These are phyloP conservation scores for Buathra laborator DNA, from an alignment of 2,888 invertebrate species.

Conservation along the genomic window DNA sequence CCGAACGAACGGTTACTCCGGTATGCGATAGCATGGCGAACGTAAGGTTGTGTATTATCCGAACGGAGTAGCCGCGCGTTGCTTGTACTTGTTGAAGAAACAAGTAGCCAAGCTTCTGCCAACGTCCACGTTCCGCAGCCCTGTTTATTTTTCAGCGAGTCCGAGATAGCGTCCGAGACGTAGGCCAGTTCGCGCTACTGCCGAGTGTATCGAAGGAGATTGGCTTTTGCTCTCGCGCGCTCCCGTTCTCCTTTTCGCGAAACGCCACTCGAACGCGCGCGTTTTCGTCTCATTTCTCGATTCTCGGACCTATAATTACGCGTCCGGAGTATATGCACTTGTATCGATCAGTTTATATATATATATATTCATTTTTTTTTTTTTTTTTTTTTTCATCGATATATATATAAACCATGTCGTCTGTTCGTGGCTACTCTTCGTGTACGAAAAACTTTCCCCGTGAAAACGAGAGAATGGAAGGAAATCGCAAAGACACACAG, in stretches of 20 bases:
- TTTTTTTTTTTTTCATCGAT: background rate
- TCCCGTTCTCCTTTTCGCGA: slow-evolving; percentile 53
- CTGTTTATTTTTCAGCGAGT: slow-evolving; percentile 53
- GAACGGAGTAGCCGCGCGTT: background rate
- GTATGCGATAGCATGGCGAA: background rate
- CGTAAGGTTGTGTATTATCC: slow-evolving; percentile 32
- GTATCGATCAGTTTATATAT: slow-evolving; percentile 8
- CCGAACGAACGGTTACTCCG: background rate
- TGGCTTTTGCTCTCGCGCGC: background rate
- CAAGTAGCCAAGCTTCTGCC: slow-evolving; percentile 24
- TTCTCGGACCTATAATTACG: slow-evolving; percentile 66
- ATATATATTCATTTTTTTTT: no score
- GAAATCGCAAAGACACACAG: slow-evolving; percentile 51
- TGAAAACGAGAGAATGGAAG: slow-evolving; percentile 56
- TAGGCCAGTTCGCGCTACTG: slow-evolving; percentile 50
- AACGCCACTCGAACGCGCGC: slow-evolving; percentile 46
- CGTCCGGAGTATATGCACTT: slow-evolving; percentile 21
- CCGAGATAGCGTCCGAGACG: slow-evolving; percentile 45
- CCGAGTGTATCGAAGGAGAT: slow-evolving; percentile 33
- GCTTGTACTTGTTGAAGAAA: slow-evolving; percentile 44
- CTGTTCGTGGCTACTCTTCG: slow-evolving; percentile 13
- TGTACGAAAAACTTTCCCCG: slow-evolving; percentile 56
- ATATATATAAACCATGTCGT: slow-evolving; percentile 2
- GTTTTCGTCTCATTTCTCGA: slow-evolving; percentile 65
- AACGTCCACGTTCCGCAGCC: background rate